A percentile compares a stretch with the other conserved stretches of the same genome.
These are phyloP conservation scores for Sceloporus undulatus DNA, from an alignment of 2,113 vertebrate species.

Conservation along the genomic window DNA sequence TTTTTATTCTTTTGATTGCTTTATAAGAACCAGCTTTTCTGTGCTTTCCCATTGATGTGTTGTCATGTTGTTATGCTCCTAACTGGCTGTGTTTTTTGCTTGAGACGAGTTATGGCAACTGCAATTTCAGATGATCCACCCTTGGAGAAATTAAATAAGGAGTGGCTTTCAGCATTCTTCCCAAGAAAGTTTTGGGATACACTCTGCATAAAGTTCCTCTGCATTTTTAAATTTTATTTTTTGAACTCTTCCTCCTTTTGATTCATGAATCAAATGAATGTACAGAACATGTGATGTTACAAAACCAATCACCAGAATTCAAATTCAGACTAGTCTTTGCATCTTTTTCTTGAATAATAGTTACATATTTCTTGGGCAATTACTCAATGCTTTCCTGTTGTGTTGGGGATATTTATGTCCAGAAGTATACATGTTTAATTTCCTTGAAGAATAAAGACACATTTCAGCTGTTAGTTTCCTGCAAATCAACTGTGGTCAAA, in stretches of 20 bases:
- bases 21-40: background rate
- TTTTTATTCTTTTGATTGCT: conserved; percentile 18
- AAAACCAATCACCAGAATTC: background rate
- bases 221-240: background rate
- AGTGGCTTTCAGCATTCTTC: background rate
- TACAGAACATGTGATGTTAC: background rate
- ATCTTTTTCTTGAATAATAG: background rate
- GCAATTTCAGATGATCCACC: conserved; percentile 37
- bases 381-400: background rate
- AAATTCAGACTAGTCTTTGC: background rate
- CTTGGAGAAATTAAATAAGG: conserved; percentile 12
- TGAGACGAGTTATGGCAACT: background rate
- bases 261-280: background rate
- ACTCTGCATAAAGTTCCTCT: conserved; percentile 8
- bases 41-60: background rate
- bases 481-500: background rate
- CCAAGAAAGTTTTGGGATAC: background rate
- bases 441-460: background rate
- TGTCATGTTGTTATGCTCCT: conserved; percentile 22
- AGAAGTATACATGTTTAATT: background rate
- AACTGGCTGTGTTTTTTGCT: background rate
- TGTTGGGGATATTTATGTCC: background rate
- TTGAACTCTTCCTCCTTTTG: background rate
- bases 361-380: background rate
- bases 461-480: background rate